phyloP scores from a whole-genome alignment of 2,888 invertebrate species.

The Dolichopus griseipennis region DNA sequence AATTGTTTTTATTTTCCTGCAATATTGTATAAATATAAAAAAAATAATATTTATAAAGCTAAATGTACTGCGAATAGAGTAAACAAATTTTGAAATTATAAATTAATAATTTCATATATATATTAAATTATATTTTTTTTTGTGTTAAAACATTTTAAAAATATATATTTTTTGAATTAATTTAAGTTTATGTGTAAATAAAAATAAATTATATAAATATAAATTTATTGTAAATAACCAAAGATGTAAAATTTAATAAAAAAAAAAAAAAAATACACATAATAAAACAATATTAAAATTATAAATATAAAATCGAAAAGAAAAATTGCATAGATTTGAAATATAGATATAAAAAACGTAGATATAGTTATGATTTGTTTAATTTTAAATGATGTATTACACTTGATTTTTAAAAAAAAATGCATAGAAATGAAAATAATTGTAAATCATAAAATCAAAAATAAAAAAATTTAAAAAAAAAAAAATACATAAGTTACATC shows the following conservation, averaged over 20 bases:
- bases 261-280: background rate
- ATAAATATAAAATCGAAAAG: no score
- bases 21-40: background rate
- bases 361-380: no score
- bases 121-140: background rate
- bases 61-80: background rate
- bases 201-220: background rate
- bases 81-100: background rate
- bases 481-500: no score
- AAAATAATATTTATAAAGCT: background rate
- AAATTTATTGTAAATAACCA: conserved; percentile 1
- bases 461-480: no score
- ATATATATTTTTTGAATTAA: background rate
- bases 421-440: no score
- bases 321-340: no score
- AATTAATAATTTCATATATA: background rate
- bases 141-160: no score
- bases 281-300: no score
- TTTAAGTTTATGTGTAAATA: background rate
- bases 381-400: no score
- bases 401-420: no score
- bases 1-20: background rate
- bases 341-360: no score
- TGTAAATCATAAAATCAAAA: no score
- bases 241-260: background rate